These are phyloP conservation scores for Loripinus fragilis DNA, from an alignment of 2,888 invertebrate species.

Conservation along the genomic window DNA sequence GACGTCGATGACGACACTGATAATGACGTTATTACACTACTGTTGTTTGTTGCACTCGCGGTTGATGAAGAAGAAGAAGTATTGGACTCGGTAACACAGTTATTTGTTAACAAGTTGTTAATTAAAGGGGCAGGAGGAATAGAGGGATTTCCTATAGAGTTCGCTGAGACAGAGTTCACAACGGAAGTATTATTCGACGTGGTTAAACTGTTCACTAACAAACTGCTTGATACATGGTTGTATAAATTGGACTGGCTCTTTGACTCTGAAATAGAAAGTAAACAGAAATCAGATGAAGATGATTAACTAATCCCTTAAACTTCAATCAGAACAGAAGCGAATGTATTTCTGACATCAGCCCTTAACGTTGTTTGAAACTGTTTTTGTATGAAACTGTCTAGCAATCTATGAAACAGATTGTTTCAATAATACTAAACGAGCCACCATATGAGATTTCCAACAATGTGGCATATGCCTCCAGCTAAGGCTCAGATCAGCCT, in stretches of 20 bases:
- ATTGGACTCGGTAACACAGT: constrained; percentile 34
- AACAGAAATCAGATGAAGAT: not conserved
- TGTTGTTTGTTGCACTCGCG: constrained; percentile 64
- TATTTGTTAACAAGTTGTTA: constrained; percentile 41
- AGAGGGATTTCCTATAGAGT: constrained; percentile 81
- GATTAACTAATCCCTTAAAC: no score
- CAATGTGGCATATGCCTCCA: no score
- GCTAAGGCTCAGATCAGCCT: no score
- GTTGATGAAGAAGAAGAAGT: constrained; percentile 21
- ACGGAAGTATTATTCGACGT: constrained; percentile 66
- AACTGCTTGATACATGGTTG: constrained; percentile 82
- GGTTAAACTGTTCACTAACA: constrained; percentile 68
- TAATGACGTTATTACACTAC: constrained; percentile 62
- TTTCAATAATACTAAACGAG: no score
- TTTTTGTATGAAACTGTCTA: no score
- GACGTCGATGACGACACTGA: constrained; percentile 49
- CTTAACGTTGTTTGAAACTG: no score
- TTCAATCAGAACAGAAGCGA: no score
- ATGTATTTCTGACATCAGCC: no score
- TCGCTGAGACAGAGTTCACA: constrained; percentile 76
- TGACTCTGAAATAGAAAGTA: constrained; percentile 71
- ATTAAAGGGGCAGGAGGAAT: constrained; percentile 86
- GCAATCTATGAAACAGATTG: no score
- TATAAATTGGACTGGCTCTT: constrained; percentile 78
- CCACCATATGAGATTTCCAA: no score